Percentiles rank a stretch among this genome's conserved stretches.
Evolutionary conservation across 2,797 vertebrate genomes (phyloP).

Genomic region (Bradypodion pumilum): DNA sequence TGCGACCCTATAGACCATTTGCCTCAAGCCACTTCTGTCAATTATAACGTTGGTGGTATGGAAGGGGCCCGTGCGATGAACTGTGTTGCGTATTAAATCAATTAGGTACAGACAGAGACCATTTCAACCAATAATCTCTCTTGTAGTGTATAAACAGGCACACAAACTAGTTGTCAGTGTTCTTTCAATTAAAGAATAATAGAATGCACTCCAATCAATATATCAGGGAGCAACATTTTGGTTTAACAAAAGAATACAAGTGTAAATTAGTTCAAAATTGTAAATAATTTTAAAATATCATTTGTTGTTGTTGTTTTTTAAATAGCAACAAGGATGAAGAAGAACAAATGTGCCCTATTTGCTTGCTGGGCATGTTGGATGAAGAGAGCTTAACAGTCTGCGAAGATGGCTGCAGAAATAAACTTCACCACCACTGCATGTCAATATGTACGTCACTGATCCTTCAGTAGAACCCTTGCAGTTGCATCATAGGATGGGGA

Average conservation of each 20-base stretch:
- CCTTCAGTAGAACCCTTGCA: neutral
- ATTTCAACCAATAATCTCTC: neutral
- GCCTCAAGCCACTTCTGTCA: too few relatives aligned
- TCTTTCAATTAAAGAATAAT: neutral
- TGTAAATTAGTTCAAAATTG: neutral
- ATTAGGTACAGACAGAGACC: neutral
- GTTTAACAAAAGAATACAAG: neutral
- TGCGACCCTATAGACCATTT: too few relatives aligned
- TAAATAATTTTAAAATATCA: neutral
- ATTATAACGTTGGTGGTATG: neutral
- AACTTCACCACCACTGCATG: slow-evolving; percentile 94
- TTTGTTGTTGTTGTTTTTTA: neutral
- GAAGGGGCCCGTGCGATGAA: neutral
- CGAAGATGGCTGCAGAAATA: slow-evolving; percentile 90
- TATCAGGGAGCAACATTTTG: neutral
- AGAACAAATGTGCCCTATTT: slow-evolving; percentile 93
- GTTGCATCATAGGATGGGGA: slow-evolving; percentile 2
- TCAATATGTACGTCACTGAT: slow-evolving; percentile 85
- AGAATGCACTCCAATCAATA: neutral
- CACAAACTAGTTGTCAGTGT: neutral
- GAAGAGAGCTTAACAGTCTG: slow-evolving; percentile 90
- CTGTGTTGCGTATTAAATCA: neutral
- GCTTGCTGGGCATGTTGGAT: slow-evolving; percentile 89
- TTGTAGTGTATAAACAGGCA: neutral
- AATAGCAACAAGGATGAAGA: slow-evolving; percentile 88